phyloP scores from a whole-genome alignment of 2,888 invertebrate species.

The Scaptomyza tumidula region DNA sequence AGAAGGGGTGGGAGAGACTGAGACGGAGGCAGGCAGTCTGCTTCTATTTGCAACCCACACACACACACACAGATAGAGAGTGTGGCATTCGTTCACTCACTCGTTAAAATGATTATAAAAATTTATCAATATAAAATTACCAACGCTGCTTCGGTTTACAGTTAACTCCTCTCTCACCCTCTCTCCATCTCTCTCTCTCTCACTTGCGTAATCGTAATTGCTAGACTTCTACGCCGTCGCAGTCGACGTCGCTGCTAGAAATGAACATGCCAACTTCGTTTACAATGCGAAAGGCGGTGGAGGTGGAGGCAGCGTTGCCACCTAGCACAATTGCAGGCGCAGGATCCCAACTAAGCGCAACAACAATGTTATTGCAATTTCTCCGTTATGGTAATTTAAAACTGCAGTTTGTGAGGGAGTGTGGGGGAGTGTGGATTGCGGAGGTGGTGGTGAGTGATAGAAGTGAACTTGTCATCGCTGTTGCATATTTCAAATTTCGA shows the following conservation, averaged over 20 bases:
- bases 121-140: slow-evolving; percentile 81
- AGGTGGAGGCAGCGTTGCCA: slow-evolving; percentile 3
- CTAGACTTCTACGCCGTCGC: slow-evolving; percentile 48
- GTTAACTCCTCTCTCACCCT: slow-evolving; percentile 34
- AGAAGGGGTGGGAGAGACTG: slow-evolving; percentile 27
- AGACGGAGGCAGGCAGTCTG: slow-evolving; percentile 51
- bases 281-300: slow-evolving; percentile 42
- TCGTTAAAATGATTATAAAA: slow-evolving; percentile 80
- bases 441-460: neutral
- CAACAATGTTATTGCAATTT: slow-evolving; percentile 50
- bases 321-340: slow-evolving; percentile 5
- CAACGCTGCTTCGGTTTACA: slow-evolving; percentile 67
- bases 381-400: slow-evolving; percentile 35
- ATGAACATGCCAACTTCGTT: slow-evolving; percentile 32
- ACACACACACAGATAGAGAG: slow-evolving; percentile 9
- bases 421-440: neutral
- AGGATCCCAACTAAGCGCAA: slow-evolving; percentile 10
- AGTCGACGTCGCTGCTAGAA: slow-evolving; percentile 4
- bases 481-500: slow-evolving; percentile 54
- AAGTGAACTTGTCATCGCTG: slow-evolving; percentile 14
- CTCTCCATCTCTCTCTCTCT: slow-evolving; percentile 3
- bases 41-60: slow-evolving; percentile 67
- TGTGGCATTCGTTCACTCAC: slow-evolving; percentile 62
- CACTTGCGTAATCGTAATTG: slow-evolving; percentile 66
- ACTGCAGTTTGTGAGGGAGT: slow-evolving; percentile 1